Base-by-base conservation (phyloP, 2,797 vertebrate species). In the Betta splendens region DNA sequence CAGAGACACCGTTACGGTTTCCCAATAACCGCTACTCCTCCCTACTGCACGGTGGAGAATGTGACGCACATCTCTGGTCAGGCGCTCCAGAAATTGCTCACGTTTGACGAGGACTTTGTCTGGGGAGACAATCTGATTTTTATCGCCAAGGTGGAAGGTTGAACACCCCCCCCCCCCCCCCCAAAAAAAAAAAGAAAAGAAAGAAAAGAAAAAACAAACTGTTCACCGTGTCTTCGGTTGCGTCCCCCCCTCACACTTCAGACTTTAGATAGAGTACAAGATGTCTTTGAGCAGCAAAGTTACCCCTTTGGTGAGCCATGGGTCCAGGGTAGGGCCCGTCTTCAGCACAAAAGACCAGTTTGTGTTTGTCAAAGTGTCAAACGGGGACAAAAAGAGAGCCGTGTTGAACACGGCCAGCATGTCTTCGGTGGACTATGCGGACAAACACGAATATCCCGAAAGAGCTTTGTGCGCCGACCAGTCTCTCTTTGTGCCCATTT, bases 91-190 rank as follows among this genome's bases (percentile, higher is more conserved):
- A 42, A 1, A 7, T 2, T 65, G 16, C 8, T 21, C 0, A 37
- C 54, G 16, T 40, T 58, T 1, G 53, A 70, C 35, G 1, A 15
- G 0, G 59, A 70, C 6, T 72, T 72, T 16, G 23, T 69, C 3
- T 69, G 56, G 56, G 49, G 50, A 3, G 49, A 66, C 36, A 52
- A 72, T 37, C 25, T 72, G 32, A 69, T 45, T 8, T 63, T 69
- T 20, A 51, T 52, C 58, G 28, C 38, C 3, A 17, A 31, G 1
- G 28, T 11, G 9, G n/a, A 20, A 4, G n/a, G n/a, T n/a, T n/a
- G n/a, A n/a, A n/a, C n/a, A n/a, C n/a, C n/a, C n/a, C n/a, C n/a
- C n/a, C n/a, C n/a, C n/a, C n/a, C n/a, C n/a, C n/a, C n/a, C n/a
- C n/a, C n/a, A n/a, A n/a, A n/a, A n/a, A n/a, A n/a, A n/a, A n/a